Evolutionary conservation across 2,888 invertebrate genomes (phyloP), one percentile per base, ranked within the genome.

Genomic region (Oligia latruncula): DNA sequence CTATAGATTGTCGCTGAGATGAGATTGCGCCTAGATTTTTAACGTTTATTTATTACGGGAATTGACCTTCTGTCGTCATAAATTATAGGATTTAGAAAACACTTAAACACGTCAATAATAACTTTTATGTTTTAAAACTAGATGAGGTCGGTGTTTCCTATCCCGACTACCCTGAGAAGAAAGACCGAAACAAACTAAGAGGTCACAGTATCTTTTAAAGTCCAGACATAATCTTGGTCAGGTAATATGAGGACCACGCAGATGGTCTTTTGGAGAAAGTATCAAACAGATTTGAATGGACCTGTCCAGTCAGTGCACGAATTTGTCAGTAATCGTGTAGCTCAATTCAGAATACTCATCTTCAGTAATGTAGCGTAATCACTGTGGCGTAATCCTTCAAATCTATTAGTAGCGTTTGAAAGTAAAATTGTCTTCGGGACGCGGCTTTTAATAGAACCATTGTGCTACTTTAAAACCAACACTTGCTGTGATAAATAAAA

Each of bases 381-480:
- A 40, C 5, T 23, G 35, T 83, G 78, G 43, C 20, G 77, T 71
- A 77, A 80, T 74, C 66, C 82, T 82, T 82, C 82, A 62, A 52
- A 52, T 74, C 82, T 80, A 80, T 82, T 74, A 35, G 74, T 67
- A 62, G 82, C 43, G 60, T 20, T 23, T 52, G 8, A 66, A 74
- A 67, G 60, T 80, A 82, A 67, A 74, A 35, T 60, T 82, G 66
- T 82, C 75, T 43, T 46, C 52, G 60, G 15, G 20, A n/a, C 80
- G 82, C 40, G 20, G 66, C 82, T 82, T 74, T 74, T 74, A n/a
- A 67, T 82, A 82, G 75, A 82, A 20, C 35, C 75, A 35, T 80
- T 80, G 80, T 67, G 75, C 82, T 82, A 82, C 60, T 67, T 80
- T 46, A 67, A 17, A 52, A 74, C 35, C 15, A 60, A 43, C 52